These are phyloP conservation scores for Spilogale gracilis DNA, from an alignment of 2,113 vertebrate species.

Conservation along the genomic window DNA sequence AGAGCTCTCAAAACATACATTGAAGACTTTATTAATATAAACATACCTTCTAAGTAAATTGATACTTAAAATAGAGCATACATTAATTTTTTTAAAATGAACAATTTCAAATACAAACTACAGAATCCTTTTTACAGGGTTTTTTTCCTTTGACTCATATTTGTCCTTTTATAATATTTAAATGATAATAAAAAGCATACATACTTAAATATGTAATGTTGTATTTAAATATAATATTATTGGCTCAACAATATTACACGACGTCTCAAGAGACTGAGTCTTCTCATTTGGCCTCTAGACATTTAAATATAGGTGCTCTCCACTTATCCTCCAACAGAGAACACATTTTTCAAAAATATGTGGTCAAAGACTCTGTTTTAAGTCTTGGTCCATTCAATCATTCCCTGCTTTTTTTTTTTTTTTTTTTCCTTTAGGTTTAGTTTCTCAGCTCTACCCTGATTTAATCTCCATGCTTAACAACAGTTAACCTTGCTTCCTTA, in stretches of 20 bases:
- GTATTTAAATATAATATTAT: background rate
- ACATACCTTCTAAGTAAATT: slow-evolving; percentile 47
- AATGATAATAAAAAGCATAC: background rate
- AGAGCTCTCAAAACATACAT: slow-evolving; percentile 36
- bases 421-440: background rate
- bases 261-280: background rate
- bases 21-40: background rate
- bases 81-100: background rate
- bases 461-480: background rate
- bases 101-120: background rate
- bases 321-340: background rate
- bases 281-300: background rate
- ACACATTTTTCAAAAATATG: background rate
- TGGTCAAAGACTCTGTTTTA: background rate
- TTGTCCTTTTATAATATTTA: background rate
- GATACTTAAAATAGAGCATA: background rate
- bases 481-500: background rate
- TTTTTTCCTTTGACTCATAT: background rate
- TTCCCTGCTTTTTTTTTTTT: background rate
- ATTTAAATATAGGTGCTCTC: background rate
- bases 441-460: background rate
- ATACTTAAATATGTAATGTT: background rate
- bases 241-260: background rate
- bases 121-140: background rate
- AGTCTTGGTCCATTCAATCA: background rate